Evolutionary conservation across 2,797 vertebrate genomes (phyloP).

Genomic region (Sebastes iracundus): DNA sequence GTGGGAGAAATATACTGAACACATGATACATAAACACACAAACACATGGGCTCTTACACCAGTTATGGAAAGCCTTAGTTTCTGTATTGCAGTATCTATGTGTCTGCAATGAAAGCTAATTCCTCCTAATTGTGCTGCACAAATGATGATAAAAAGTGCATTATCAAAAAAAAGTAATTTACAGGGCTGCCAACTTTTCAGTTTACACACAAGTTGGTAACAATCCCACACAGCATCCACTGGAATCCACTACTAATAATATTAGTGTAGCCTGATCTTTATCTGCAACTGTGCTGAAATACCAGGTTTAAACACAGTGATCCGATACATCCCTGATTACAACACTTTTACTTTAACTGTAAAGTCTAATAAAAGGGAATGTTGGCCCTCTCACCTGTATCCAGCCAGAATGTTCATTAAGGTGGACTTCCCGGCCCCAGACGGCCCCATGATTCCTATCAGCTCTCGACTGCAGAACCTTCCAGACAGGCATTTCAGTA

Average conservation of each 20-base stretch:
- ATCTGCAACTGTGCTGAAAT: background rate
- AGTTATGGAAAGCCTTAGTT: background rate
- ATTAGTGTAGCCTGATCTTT: background rate
- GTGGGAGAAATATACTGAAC: background rate
- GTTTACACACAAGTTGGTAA: too few species aligned
- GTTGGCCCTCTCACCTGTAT: constrained; percentile 84
- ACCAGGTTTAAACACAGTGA: background rate
- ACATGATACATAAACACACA: background rate
- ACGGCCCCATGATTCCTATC: constrained; percentile 96
- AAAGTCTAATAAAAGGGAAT: background rate
- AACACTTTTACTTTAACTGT: background rate
- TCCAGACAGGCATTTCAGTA: constrained; percentile 93
- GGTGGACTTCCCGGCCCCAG: constrained; percentile 93
- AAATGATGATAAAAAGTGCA: too few species aligned
- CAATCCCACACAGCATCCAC: background rate
- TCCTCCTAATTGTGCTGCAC: too few species aligned
- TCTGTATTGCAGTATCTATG: background rate
- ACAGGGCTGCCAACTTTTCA: too few species aligned
- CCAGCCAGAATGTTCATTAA: constrained; percentile 97
- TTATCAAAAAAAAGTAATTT: too few species aligned
- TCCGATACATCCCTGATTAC: background rate
- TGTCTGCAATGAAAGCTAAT: too few species aligned
- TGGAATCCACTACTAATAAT: background rate
- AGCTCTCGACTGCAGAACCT: constrained; percentile 92
- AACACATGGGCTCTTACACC: background rate